Conservation (phyloP, 2,797 vertebrate species). For the Aldrovandia affinis region DNA sequence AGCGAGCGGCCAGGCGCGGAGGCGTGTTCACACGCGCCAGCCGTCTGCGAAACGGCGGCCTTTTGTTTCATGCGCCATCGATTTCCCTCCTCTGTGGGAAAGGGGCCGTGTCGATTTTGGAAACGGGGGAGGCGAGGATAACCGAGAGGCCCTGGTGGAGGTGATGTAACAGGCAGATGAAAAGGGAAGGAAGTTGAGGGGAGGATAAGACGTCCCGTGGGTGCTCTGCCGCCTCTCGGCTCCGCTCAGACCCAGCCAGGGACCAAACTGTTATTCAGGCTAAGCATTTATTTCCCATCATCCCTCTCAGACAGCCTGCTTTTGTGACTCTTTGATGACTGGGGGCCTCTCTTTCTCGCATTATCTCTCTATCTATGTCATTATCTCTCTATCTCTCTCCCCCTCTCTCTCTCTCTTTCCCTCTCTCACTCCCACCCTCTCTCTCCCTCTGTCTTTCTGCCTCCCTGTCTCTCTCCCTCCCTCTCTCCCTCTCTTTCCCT, state of each 20-base stretch:
- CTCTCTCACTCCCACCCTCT: too few relatives aligned
- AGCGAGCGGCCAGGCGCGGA: too few relatives aligned
- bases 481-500: background rate
- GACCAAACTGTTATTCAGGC: constrained; percentile 23
- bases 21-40: background rate
- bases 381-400: too few relatives aligned
- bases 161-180: background rate
- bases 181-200: constrained; percentile 1
- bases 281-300: background rate
- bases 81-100: background rate
- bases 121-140: background rate
- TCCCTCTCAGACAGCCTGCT: background rate
- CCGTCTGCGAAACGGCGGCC: background rate
- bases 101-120: too few relatives aligned
- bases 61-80: background rate
- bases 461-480: background rate
- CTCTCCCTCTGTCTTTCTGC: background rate
- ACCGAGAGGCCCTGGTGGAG: background rate
- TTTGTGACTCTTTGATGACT: background rate
- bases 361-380: too few relatives aligned
- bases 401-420: too few relatives aligned
- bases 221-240: constrained; percentile 11
- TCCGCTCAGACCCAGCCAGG: background rate
- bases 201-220: background rate
- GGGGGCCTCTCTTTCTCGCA: background rate